A percentile compares a stretch with the other conserved stretches of the same genome.
These are phyloP conservation scores for Diarsia mendica DNA, from an alignment of 2,888 invertebrate species.

Conservation along the genomic window DNA sequence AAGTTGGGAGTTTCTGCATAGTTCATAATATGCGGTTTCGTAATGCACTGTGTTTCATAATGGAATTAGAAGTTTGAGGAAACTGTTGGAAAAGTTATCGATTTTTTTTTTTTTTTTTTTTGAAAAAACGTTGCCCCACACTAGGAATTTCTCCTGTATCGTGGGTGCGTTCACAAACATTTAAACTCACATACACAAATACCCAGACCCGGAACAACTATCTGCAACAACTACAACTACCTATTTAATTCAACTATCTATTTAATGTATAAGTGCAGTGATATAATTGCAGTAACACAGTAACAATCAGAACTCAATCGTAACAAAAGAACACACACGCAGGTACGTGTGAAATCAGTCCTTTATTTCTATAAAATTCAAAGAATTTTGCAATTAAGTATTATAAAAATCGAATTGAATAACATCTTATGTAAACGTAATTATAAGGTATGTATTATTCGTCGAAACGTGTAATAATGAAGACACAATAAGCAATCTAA, in stretches of 20 bases:
- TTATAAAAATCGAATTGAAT: conserved; percentile 21
- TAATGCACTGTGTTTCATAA: conserved; percentile 25
- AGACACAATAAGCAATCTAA: conserved; percentile 31
- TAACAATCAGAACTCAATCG: too few relatives aligned
- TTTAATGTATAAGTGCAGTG: not conserved
- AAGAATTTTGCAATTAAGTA: conserved; percentile 21
- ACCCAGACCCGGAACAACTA: too few relatives aligned
- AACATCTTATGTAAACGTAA: conserved; percentile 31
- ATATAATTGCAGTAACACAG: not conserved
- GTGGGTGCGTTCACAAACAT: too few relatives aligned
- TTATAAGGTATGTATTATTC: conserved; percentile 20
- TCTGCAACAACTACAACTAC: too few relatives aligned
- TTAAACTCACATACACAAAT: too few relatives aligned
- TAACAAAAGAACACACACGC: conserved; percentile 12
- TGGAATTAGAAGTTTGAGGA: conserved; percentile 20
- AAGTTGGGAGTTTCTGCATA: conserved; percentile 31
- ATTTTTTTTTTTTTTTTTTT: too few relatives aligned
- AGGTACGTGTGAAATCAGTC: not conserved
- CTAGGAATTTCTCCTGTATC: too few relatives aligned
- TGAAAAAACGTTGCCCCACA: too few relatives aligned
- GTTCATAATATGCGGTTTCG: conserved; percentile 29
- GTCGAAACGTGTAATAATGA: conserved; percentile 27
- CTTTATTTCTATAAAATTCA: conserved; percentile 15
- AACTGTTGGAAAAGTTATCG: not conserved
- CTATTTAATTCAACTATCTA: too few relatives aligned